phyloP scores from a whole-genome alignment of 1,140 invertebrate genomes.

The Goniozus legneri region DNA sequence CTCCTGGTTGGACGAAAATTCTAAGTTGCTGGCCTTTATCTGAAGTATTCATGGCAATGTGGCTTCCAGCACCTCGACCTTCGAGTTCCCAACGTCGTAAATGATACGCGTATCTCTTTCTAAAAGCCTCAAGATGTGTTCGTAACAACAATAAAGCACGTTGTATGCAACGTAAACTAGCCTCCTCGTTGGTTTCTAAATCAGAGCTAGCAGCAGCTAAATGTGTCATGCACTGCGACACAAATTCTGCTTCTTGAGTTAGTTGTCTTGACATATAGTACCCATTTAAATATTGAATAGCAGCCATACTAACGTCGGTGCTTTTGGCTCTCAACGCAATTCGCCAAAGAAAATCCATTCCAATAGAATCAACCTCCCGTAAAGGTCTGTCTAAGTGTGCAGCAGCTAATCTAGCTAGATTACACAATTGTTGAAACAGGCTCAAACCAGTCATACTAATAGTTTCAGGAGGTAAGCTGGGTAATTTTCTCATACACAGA shows the following conservation, averaged over 20 bases:
- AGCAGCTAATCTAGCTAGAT: slow-evolving; percentile 71
- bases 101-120: slow-evolving; percentile 83
- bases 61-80: slow-evolving; percentile 70
- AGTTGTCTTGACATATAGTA: slow-evolving; percentile 89
- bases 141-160: slow-evolving; percentile 81
- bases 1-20: slow-evolving; percentile 81
- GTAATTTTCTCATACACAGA: slow-evolving; percentile 85
- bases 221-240: slow-evolving; percentile 87
- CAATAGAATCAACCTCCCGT: slow-evolving; percentile 57
- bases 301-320: slow-evolving; percentile 89
- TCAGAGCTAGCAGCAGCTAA: slow-evolving; percentile 75
- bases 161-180: slow-evolving; percentile 83
- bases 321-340: slow-evolving; percentile 85
- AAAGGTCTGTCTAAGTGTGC: slow-evolving; percentile 58
- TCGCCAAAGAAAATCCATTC: slow-evolving; percentile 91
- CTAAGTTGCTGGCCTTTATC: slow-evolving; percentile 64
- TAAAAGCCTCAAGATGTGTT: slow-evolving; percentile 89
- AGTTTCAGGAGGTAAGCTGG: slow-evolving; percentile 78
- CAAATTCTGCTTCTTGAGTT: slow-evolving; percentile 88
- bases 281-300: slow-evolving; percentile 88
- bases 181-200: slow-evolving; percentile 69
- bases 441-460: slow-evolving; percentile 90
- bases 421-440: slow-evolving; percentile 87
- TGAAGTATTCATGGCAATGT: slow-evolving; percentile 61
- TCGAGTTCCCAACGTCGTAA: slow-evolving; percentile 80